phyloP scores from a whole-genome alignment of 2,113 vertebrate species.

The Ciconia boyciana region DNA sequence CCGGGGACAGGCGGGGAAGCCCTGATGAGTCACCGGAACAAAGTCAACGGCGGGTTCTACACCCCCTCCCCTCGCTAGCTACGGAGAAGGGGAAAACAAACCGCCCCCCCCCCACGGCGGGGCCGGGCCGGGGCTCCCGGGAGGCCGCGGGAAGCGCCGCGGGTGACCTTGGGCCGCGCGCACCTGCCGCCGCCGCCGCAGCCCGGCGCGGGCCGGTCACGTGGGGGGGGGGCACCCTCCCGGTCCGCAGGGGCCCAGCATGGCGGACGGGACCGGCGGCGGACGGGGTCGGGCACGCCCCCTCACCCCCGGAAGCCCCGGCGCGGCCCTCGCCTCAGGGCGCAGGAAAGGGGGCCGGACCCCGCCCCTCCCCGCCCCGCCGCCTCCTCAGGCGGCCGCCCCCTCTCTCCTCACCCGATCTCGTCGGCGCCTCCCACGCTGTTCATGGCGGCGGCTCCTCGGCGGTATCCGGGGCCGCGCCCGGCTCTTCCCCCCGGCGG shows the following conservation, averaged over 20 bases:
- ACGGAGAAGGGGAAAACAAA: too few relatives aligned
- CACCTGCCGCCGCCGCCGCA: background rate
- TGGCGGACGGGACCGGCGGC: background rate
- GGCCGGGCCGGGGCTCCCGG: background rate
- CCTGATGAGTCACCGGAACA: background rate
- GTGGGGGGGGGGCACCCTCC: background rate
- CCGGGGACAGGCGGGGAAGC: background rate
- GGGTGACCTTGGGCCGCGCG: conserved; percentile 42
- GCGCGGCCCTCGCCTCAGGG: background rate
- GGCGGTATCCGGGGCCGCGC: conserved; percentile 47
- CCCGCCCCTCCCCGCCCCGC: background rate
- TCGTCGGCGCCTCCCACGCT: conserved; percentile 89
- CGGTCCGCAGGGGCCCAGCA: background rate
- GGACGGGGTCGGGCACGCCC: too few relatives aligned
- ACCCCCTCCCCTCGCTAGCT: background rate
- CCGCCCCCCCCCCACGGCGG: background rate
- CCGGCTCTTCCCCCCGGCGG: conserved; percentile 48
- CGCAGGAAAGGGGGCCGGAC: too few relatives aligned
- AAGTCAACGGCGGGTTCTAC: background rate
- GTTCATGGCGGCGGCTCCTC: conserved; percentile 84
- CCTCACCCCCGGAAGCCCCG: background rate
- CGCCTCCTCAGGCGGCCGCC: background rate
- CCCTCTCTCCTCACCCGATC: conserved; percentile 83
- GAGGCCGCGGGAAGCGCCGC: background rate
- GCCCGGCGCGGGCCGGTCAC: background rate